These are phyloP conservation scores for Ceratina japonica DNA, from an alignment of 1,140 invertebrate genomes.

Conservation along the genomic window DNA sequence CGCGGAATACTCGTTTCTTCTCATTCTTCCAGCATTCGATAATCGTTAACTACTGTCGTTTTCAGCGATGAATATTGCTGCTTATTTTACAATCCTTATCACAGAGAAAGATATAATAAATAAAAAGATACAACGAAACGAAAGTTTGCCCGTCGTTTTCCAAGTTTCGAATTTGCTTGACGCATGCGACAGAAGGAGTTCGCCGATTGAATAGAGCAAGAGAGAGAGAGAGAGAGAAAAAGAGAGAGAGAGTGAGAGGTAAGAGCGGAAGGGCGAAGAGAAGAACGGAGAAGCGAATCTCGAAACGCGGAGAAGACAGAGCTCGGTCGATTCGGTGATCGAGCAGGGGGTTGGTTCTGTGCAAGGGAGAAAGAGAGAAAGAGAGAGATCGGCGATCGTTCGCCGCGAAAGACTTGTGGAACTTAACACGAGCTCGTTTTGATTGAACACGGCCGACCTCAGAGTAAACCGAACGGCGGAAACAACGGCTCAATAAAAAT, in stretches of 20 bases:
- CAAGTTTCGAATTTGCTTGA: neutral
- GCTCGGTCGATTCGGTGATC: conserved; percentile 12
- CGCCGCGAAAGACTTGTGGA: conserved; percentile 37
- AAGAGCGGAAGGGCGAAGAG: neutral
- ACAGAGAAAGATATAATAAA: neutral
- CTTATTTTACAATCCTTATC: neutral
- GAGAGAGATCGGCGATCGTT: conserved; percentile 33
- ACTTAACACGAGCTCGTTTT: neutral
- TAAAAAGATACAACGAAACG: neutral
- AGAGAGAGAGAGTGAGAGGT: neutral
- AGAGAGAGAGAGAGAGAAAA: conserved; percentile 16
- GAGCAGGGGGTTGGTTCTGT: conserved; percentile 6
- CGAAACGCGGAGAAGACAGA: conserved; percentile 14
- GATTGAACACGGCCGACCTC: too few relatives aligned
- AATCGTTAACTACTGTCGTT: neutral
- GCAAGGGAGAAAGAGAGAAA: conserved; percentile 22
- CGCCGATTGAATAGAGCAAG: conserved; percentile 13
- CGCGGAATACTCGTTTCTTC: neutral
- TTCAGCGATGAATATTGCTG: conserved; percentile 13
- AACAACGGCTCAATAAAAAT: too few relatives aligned
- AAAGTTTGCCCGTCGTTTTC: neutral
- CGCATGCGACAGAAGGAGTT: neutral
- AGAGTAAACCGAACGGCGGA: too few relatives aligned
- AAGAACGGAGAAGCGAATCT: conserved; percentile 25
- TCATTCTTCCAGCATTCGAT: neutral